phyloP scores from a whole-genome alignment of 1,140 invertebrate genomes.

The Micrasema longulum region DNA sequence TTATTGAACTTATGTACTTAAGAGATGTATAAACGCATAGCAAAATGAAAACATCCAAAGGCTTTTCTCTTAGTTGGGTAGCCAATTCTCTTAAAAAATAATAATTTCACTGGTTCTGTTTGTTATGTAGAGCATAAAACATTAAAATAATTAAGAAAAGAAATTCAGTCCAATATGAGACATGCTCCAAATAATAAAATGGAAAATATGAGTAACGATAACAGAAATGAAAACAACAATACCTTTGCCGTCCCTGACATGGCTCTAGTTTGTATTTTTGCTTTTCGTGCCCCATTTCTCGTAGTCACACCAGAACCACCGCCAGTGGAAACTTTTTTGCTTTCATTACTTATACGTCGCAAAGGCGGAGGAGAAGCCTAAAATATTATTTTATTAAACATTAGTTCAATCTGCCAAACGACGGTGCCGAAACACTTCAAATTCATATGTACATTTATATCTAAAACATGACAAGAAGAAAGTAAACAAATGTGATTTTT shows the following conservation, averaged over 20 bases:
- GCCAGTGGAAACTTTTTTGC: slow-evolving; percentile 60
- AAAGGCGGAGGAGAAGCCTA: slow-evolving; percentile 60
- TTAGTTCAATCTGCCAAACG: background rate
- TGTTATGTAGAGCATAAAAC: background rate
- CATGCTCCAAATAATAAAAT: too few relatives aligned
- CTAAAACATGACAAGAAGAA: slow-evolving; percentile 44
- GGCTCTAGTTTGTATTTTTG: slow-evolving; percentile 72
- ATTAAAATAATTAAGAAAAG: background rate
- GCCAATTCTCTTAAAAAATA: background rate
- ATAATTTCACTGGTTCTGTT: background rate
- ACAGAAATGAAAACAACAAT: slow-evolving; percentile 26
- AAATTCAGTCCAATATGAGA: background rate
- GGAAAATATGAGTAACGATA: too few relatives aligned
- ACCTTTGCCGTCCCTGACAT: slow-evolving; percentile 67
- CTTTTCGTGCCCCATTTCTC: slow-evolving; percentile 69
- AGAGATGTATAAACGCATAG: too few relatives aligned
- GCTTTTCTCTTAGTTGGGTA: too few relatives aligned
- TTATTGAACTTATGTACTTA: too few relatives aligned
- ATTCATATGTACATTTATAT: slow-evolving; percentile 1
- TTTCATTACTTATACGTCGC: slow-evolving; percentile 59
- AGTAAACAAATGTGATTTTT: slow-evolving; percentile 22
- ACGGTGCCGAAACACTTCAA: background rate
- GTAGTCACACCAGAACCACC: slow-evolving; percentile 63
- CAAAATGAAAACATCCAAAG: too few relatives aligned
- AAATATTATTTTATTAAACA: slow-evolving; percentile 37